Evolutionary conservation across 1,140 invertebrate genomes (phyloP).

Genomic region (Mamestra configurata): DNA sequence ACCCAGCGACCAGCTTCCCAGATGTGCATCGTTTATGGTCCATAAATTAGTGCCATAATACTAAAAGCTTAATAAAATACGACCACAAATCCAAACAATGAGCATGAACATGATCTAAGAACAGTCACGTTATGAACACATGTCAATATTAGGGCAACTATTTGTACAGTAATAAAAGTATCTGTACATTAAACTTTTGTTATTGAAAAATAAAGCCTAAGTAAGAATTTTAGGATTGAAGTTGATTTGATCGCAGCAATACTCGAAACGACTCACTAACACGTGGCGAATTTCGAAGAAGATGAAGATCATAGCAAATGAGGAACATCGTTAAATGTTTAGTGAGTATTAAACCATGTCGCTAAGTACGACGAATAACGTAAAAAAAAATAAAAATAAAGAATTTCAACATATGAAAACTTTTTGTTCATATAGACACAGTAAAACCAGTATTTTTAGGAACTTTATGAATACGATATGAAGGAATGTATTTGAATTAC

Average conservation of each 20-base stretch:
- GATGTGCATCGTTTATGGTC: slow-evolving; percentile 58
- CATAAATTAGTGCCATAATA: slow-evolving; percentile 58
- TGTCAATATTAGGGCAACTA: slow-evolving; percentile 55
- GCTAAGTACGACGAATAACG: not conserved
- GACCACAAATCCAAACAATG: slow-evolving; percentile 70
- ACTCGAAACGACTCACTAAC: slow-evolving; percentile 15
- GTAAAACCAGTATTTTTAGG: too few relatives aligned
- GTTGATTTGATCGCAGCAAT: not conserved
- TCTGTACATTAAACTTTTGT: not conserved
- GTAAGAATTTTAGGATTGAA: not conserved
- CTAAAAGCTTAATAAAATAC: slow-evolving; percentile 58
- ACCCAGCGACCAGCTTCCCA: slow-evolving; percentile 37
- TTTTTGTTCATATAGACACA: too few relatives aligned
- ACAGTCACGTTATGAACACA: slow-evolving; percentile 47
- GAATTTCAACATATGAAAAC: too few relatives aligned
- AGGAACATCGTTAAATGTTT: slow-evolving; percentile 5
- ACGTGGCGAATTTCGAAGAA: slow-evolving; percentile 34
- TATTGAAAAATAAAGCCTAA: slow-evolving; percentile 10
- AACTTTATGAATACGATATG: too few relatives aligned
- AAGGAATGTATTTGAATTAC: too few relatives aligned
- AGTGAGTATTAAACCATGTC: not conserved
- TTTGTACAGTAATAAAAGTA: slow-evolving; percentile 45
- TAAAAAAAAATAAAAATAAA: not conserved
- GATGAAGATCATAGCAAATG: slow-evolving; percentile 4
- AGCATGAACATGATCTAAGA: slow-evolving; percentile 50